Conservation (phyloP, 1,140 invertebrate species). For the Neotoxoptera formosana region DNA sequence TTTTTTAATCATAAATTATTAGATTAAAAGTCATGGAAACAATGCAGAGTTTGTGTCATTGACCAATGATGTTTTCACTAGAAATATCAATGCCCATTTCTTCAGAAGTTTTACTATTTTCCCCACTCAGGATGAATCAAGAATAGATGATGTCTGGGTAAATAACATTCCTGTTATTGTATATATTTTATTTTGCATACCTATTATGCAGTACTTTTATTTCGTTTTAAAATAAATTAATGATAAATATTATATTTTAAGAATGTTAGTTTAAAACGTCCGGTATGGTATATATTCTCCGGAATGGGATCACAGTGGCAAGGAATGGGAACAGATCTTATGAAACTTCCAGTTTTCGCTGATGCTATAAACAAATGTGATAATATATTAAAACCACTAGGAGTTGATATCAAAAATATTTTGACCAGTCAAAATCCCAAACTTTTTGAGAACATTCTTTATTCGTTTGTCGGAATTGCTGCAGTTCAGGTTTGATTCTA, state of each 20-base stretch:
- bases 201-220: no score
- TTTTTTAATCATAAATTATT: not conserved
- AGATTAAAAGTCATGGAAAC: slow-evolving; percentile 64
- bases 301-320: slow-evolving; percentile 76
- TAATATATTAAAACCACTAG: slow-evolving; percentile 67
- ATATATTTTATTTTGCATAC: no score
- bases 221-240: no score
- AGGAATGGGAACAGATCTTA: slow-evolving; percentile 70
- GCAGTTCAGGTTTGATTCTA: slow-evolving; percentile 76
- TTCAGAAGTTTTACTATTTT: slow-evolving; percentile 69
- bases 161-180: no score
- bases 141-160: slow-evolving; percentile 61
- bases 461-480: slow-evolving; percentile 77
- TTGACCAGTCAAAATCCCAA: slow-evolving; percentile 68
- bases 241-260: no score
- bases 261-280: slow-evolving; percentile 50
- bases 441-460: slow-evolving; percentile 70
- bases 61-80: slow-evolving; percentile 64
- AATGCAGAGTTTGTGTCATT: slow-evolving; percentile 69
- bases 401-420: slow-evolving; percentile 71
- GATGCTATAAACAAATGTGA: slow-evolving; percentile 71
- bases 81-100: slow-evolving; percentile 69
- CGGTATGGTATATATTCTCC: slow-evolving; percentile 67
- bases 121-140: not conserved
- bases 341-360: slow-evolving; percentile 73